Conservation (phyloP, 2,888 invertebrate species). For the Lepidochrysops patricia region DNA sequence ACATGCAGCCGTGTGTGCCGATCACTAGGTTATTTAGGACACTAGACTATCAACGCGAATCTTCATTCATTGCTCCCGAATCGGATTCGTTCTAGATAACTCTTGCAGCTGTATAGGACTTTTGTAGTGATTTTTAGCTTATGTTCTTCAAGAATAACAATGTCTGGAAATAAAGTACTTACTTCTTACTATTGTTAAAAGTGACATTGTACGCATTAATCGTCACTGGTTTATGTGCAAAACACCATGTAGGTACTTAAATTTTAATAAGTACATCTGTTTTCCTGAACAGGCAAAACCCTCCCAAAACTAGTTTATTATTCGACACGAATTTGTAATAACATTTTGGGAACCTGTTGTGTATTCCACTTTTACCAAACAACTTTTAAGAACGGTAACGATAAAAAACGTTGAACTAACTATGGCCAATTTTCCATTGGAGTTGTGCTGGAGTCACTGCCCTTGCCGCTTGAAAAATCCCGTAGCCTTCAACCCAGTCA, state of each 20-base stretch:
- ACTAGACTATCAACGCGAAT: constrained; percentile 33
- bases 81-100: constrained; percentile 22
- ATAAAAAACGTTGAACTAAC: background rate
- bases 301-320: background rate
- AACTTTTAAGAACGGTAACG: background rate
- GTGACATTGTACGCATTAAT: too few species aligned
- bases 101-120: background rate
- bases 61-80: constrained; percentile 23
- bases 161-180: too few species aligned
- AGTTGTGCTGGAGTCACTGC: background rate
- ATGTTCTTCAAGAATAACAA: too few species aligned
- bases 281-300: background rate
- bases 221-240: background rate
- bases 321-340: background rate
- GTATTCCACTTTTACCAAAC: background rate
- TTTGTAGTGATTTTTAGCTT: background rate
- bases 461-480: background rate
- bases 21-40: constrained; percentile 40
- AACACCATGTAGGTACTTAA: background rate
- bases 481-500: background rate
- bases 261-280: background rate
- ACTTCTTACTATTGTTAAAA: too few species aligned
- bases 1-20: constrained; percentile 31
- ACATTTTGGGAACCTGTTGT: background rate
- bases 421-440: background rate